Evolutionary conservation across 2,888 invertebrate species (phyloP).

Genomic region (Altica lythri): DNA sequence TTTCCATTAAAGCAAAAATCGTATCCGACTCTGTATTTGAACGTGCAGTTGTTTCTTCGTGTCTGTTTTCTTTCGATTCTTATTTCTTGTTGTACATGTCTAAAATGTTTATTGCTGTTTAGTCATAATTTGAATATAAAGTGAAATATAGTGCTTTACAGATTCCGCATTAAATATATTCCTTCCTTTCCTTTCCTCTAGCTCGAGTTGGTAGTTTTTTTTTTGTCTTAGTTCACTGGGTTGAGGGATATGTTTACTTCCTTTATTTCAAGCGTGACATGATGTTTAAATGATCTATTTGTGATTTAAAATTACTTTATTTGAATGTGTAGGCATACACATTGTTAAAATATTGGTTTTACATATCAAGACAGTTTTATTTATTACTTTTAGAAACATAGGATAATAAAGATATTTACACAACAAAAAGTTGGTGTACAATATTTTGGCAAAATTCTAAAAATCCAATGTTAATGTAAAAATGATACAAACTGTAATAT

Average conservation of each 20-base stretch:
- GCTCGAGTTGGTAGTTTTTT: too few species aligned
- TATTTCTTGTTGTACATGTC: slow-evolving; percentile 43
- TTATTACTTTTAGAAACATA: too few species aligned
- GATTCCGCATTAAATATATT: slow-evolving; percentile 35
- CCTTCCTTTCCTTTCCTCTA: slow-evolving; percentile 3
- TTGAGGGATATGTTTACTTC: slow-evolving; percentile 12
- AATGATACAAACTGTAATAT: too few species aligned
- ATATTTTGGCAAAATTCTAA: too few species aligned
- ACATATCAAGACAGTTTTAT: too few species aligned
- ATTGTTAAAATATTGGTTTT: not conserved
- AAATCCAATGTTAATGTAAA: too few species aligned
- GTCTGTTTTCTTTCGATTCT: slow-evolving; percentile 43
- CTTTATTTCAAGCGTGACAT: slow-evolving; percentile 17
- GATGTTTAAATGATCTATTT: slow-evolving; percentile 14
- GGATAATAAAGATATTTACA: too few species aligned
- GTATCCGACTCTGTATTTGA: slow-evolving; percentile 8
- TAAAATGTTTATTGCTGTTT: slow-evolving; percentile 49
- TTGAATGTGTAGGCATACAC: not conserved
- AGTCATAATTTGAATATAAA: slow-evolving; percentile 46
- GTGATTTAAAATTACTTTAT: not conserved
- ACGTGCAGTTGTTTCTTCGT: slow-evolving; percentile 36
- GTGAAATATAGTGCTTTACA: slow-evolving; percentile 37
- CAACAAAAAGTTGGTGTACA: too few species aligned
- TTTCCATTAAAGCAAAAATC: not conserved
- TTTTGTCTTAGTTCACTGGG: slow-evolving; percentile 1